A percentile compares a stretch with the other conserved stretches of the same genome.
phyloP scores from a whole-genome alignment of 1,140 invertebrate genomes.

The Limonius californicus region DNA sequence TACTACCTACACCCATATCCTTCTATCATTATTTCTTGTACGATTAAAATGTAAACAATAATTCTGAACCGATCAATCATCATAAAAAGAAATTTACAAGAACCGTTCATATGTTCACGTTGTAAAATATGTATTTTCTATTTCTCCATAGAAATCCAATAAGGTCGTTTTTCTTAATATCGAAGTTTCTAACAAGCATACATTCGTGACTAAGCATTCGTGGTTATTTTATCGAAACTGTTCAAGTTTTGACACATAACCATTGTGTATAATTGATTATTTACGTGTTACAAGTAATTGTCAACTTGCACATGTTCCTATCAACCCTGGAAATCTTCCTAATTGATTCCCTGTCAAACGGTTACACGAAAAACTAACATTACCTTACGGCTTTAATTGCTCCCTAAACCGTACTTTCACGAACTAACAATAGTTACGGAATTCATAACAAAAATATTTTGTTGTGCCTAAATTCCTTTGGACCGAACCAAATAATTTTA shows the following conservation, averaged over 20 bases:
- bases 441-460: no score
- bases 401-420: not conserved
- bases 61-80: no score
- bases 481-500: no score
- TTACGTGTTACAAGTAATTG: not conserved
- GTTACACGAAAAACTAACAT: conserved; percentile 1
- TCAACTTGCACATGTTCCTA: not conserved
- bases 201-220: not conserved
- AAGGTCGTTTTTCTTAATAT: no score
- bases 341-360: not conserved
- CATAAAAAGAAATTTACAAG: no score
- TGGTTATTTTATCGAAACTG: not conserved
- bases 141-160: no score
- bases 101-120: no score
- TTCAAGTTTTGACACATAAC: not conserved
- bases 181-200: not conserved
- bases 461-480: no score
- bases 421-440: not conserved
- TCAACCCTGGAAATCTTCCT: not conserved
- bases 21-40: no score
- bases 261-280: not conserved
- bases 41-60: no score
- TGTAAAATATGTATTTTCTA: no score
- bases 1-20: no score
- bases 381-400: not conserved